Evolutionary conservation across 2,113 vertebrate species (phyloP).

Genomic region (Otocyon megalotis): DNA sequence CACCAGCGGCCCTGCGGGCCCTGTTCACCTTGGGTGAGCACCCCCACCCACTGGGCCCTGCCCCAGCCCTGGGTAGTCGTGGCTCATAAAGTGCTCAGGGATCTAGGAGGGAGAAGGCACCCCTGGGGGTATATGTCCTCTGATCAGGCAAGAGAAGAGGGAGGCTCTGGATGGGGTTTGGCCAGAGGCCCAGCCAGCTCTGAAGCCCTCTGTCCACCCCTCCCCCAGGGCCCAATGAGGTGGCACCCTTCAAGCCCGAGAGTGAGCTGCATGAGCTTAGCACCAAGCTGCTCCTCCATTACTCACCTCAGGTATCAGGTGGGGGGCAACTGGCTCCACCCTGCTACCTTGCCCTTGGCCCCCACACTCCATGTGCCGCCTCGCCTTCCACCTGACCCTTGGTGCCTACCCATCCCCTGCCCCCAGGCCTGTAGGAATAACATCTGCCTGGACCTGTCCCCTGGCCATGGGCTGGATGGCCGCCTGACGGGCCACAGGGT

Average conservation of each 20-base stretch:
- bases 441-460: conserved; percentile 96
- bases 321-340: not conserved
- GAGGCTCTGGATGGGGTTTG: not conserved
- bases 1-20: conserved; percentile 86
- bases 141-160: not conserved
- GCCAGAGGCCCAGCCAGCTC: not conserved
- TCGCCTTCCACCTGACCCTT: not conserved
- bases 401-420: not conserved
- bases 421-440: conserved; percentile 95
- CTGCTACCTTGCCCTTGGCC: not conserved
- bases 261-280: conserved; percentile 93
- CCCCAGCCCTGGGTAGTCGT: not conserved
- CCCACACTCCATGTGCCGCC: not conserved
- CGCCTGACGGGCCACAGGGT: conserved; percentile 96
- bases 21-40: conserved; percentile 90
- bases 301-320: conserved; percentile 95
- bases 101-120: too few species aligned
- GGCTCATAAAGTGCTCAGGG: not conserved
- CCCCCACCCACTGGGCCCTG: fast-evolving
- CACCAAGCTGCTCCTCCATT: conserved; percentile 94
- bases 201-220: not conserved
- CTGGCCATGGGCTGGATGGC: conserved; percentile 93
- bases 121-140: not conserved
- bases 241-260: conserved; percentile 93
- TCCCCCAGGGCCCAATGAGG: conserved; percentile 93